Percentiles rank a stretch among this genome's conserved stretches.
phyloP scores from a whole-genome alignment of 2,888 invertebrate species.

The Aphrophora alni region DNA sequence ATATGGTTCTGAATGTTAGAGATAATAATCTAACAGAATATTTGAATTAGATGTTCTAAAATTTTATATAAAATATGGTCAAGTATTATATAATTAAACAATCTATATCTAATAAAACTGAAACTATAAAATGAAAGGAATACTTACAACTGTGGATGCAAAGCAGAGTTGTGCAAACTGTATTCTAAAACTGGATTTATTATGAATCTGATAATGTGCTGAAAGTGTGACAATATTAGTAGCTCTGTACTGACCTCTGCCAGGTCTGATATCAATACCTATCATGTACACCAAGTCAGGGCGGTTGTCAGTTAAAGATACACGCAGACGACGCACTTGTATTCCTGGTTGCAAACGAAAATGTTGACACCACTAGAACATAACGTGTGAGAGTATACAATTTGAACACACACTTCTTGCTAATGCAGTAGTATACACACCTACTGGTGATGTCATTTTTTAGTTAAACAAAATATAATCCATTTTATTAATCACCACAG shows the following conservation, averaged over 20 bases:
- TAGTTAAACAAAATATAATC: not conserved
- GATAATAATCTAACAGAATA: too few relatives aligned
- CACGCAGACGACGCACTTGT: conserved; percentile 69
- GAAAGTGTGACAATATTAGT: conserved; percentile 93
- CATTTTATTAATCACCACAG: too few relatives aligned
- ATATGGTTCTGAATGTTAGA: too few relatives aligned
- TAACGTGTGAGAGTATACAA: conserved; percentile 21
- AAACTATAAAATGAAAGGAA: too few relatives aligned
- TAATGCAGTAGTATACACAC: too few relatives aligned
- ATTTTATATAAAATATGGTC: too few relatives aligned
- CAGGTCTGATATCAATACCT: conserved; percentile 87
- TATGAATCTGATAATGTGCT: conserved; percentile 92
- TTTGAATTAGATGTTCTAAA: too few relatives aligned
- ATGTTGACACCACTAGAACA: conserved; percentile 67
- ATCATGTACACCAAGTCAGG: conserved; percentile 81
- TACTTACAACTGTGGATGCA: conserved; percentile 72
- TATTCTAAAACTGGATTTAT: conserved; percentile 76
- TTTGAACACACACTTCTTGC: too few relatives aligned
- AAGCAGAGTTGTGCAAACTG: conserved; percentile 91
- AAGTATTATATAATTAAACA: too few relatives aligned
- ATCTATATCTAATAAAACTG: too few relatives aligned
- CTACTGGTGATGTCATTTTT: too few relatives aligned
- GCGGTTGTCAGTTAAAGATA: conserved; percentile 65
- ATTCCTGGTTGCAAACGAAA: conserved; percentile 85
- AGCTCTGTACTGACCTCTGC: conserved; percentile 86